A percentile compares a stretch with the other conserved stretches of the same genome.
Conservation (phyloP, 2,888 invertebrate genomes). For the Cosmia trapezina region DNA sequence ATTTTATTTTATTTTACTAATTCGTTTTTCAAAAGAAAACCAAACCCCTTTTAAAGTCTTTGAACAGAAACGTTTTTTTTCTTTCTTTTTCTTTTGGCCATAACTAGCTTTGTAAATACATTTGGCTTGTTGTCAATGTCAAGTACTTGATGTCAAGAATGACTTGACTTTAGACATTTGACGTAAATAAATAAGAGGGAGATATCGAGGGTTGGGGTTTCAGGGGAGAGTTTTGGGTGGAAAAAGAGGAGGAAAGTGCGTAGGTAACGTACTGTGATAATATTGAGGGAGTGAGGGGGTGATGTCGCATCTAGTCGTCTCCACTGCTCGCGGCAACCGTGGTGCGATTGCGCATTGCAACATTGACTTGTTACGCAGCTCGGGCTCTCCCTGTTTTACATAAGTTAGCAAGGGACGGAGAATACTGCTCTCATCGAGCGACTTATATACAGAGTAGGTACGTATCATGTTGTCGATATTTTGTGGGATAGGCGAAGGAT, state of each 20-base stretch:
- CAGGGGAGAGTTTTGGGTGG: conserved; percentile 59
- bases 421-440: conserved; percentile 81
- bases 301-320: conserved; percentile 66
- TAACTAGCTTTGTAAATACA: neutral
- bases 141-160: conserved; percentile 13
- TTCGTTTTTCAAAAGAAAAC: no score
- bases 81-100: no score
- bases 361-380: conserved; percentile 71
- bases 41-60: no score
- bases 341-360: conserved; percentile 83
- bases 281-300: conserved; percentile 64
- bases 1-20: no score
- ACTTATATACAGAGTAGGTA: conserved; percentile 78
- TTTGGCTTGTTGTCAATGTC: conserved; percentile 18
- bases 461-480: conserved; percentile 85
- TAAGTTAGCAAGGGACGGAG: conserved; percentile 84
- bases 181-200: conserved; percentile 38
- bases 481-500: conserved; percentile 85
- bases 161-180: conserved; percentile 35
- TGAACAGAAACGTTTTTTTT: no score
- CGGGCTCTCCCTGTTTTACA: conserved; percentile 67
- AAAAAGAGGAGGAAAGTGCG: conserved; percentile 59
- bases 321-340: conserved; percentile 48
- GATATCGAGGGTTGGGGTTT: conserved; percentile 43
- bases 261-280: conserved; percentile 58